Evolutionary conservation across 2,797 vertebrate species (phyloP), one percentile per base, ranked within the genome.

Genomic region (Helostoma temminkii): DNA sequence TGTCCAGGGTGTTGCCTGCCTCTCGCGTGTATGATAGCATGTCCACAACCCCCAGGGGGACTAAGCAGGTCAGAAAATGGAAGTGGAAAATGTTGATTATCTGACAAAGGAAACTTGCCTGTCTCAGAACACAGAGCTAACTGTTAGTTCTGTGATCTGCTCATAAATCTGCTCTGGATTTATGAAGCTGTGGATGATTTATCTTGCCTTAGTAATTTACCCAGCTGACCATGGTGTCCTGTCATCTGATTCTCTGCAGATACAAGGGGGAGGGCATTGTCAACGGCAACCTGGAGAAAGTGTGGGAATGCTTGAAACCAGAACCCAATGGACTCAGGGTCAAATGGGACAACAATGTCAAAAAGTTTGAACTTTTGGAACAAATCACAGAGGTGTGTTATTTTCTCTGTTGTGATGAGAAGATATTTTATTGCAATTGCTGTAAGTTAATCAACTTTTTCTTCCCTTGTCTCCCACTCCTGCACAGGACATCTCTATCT

Each of bases 341-440:
- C 34, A 94, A 95, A 67, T 99, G 98, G 98, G 98, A 99, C 83
- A 92, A 93, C 62, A 99, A 96, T 3, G 95, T 99, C 52, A 95
- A 94, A 47, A 91, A 84, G 59, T 95, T 98, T 37, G 94, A 96
- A 82, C 87, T 98, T 3, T 26, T 99, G 54, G 94, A 98, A 68
- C 83, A 85, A 63, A 58, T 99, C 66, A 93, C 85, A 1, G 92
- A 96, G 53, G 97, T 98, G 72, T 91, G 95, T 91, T 47, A 9
- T 18, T 47, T 8, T 37, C 21, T 57, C 21, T 74, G 11, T 28
- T 39, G 5, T 32, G 14, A 52, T n/a, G 14, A 18, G 9, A 25
- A 2, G 12, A n/a, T 48, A 28, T 49, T 48, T 39, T 19, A 24
- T 26, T 5, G 21, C 37, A 19, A 19, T 39, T 43, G n/a, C n/a